These are phyloP conservation scores for Mythimna loreyi DNA, from an alignment of 2,888 invertebrate genomes.

Conservation along the genomic window DNA sequence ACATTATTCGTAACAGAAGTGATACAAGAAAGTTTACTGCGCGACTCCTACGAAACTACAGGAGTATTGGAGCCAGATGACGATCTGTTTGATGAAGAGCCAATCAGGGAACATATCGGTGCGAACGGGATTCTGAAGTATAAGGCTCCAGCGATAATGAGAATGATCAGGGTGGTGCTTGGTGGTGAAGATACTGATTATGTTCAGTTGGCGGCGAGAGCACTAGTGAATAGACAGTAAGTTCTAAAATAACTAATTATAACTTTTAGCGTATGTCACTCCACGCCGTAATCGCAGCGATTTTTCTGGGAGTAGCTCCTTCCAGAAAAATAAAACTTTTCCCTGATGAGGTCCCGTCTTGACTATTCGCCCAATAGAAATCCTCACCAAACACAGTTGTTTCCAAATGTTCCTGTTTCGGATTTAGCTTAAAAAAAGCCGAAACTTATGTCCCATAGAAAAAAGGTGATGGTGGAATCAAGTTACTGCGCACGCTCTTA, in stretches of 20 bases:
- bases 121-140: constrained; percentile 75
- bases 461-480: too few relatives aligned
- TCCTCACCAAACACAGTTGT: too few relatives aligned
- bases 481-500: too few relatives aligned
- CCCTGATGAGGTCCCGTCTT: too few relatives aligned
- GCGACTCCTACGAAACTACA: constrained; percentile 73
- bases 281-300: too few relatives aligned
- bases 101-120: constrained; percentile 71
- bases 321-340: too few relatives aligned
- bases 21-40: constrained; percentile 82
- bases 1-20: constrained; percentile 82
- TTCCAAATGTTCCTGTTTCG: too few relatives aligned
- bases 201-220: constrained; percentile 72
- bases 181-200: constrained; percentile 73
- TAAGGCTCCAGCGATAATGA: constrained; percentile 81
- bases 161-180: constrained; percentile 76
- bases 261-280: background rate
- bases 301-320: too few relatives aligned
- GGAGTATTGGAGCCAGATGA: constrained; percentile 67
- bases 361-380: too few relatives aligned
- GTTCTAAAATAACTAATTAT: background rate
- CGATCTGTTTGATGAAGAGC: constrained; percentile 72
- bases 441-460: too few relatives aligned
- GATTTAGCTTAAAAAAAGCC: too few relatives aligned
- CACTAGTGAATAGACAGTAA: constrained; percentile 76